These are phyloP conservation scores for Etheostoma nigrum DNA, from an alignment of 2,797 vertebrate genomes.

Conservation along the genomic window DNA sequence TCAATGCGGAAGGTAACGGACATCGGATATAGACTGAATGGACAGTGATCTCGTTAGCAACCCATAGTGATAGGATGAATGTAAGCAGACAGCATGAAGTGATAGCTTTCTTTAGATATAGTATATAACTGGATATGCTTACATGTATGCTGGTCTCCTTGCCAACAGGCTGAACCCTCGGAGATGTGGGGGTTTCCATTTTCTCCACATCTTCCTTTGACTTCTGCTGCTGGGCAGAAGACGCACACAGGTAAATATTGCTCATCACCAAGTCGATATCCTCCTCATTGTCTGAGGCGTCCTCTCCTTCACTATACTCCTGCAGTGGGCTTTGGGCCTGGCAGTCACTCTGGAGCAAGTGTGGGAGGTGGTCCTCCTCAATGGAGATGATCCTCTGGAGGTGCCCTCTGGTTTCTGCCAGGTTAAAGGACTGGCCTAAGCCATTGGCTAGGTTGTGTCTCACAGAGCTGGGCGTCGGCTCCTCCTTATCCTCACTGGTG, in stretches of 20 bases:
- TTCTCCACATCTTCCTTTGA: constrained; percentile 7
- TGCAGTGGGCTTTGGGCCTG: constrained; percentile 70
- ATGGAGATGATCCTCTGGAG: constrained; percentile 96
- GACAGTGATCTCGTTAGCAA: neutral
- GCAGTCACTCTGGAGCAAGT: constrained; percentile 83
- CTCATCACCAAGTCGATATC: constrained; percentile 76
- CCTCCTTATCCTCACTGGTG: constrained; percentile 85
- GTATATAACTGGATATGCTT: constrained; percentile 54
- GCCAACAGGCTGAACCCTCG: constrained; percentile 89
- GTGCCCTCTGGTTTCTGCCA: constrained; percentile 46
- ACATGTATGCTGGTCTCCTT: constrained; percentile 88
- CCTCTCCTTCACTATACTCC: constrained; percentile 81
- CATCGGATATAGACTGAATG: too few relatives aligned
- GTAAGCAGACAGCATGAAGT: neutral
- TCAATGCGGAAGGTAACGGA: too few relatives aligned
- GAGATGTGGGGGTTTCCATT: constrained; percentile 72
- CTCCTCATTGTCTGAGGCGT: constrained; percentile 52
- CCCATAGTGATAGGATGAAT: neutral
- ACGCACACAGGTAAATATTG: constrained; percentile 51
- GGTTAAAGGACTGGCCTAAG: constrained; percentile 23
- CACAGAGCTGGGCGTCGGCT: constrained; percentile 61
- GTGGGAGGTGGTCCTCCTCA: constrained; percentile 93
- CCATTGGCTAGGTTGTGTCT: constrained; percentile 78
- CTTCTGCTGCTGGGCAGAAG: constrained; percentile 35
- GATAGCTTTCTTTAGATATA: neutral